These are phyloP conservation scores for Bos javanicus DNA, from an alignment of 2,113 vertebrate species.

Conservation along the genomic window DNA sequence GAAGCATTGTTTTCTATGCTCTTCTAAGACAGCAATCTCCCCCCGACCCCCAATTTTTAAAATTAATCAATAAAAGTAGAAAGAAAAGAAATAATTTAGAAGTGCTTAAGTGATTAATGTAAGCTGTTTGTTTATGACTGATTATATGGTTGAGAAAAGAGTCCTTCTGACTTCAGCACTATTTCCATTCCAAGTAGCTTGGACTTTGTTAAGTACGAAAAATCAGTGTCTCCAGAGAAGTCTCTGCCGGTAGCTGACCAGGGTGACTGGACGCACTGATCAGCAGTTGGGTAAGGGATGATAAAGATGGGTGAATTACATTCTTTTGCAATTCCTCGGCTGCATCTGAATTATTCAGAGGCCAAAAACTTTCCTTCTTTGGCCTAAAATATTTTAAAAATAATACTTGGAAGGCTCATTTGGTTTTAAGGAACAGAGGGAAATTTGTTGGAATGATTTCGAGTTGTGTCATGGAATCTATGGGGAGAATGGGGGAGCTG, in stretches of 20 bases:
- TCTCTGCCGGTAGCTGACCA: not conserved
- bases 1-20: not conserved
- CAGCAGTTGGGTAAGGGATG: not conserved
- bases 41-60: not conserved
- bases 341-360: not conserved
- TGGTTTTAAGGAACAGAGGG: not conserved
- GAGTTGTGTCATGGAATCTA: not conserved
- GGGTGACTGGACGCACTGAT: not conserved
- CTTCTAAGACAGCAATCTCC: not conserved
- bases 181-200: not conserved
- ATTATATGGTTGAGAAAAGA: slow-evolving; percentile 25
- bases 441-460: not conserved
- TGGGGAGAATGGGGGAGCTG: not conserved
- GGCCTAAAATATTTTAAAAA: not conserved
- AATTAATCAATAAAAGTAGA: not conserved
- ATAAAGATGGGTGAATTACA: not conserved
- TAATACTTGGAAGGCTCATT: not conserved
- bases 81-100: not conserved
- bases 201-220: not conserved
- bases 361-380: not conserved
- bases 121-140: slow-evolving; percentile 52
- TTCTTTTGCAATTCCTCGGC: not conserved
- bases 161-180: not conserved
- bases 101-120: slow-evolving; percentile 51
- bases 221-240: not conserved